A percentile compares a stretch with the other conserved stretches of the same genome.
phyloP scores from a whole-genome alignment of 1,140 invertebrate genomes.

The Heliothis subflexa region DNA sequence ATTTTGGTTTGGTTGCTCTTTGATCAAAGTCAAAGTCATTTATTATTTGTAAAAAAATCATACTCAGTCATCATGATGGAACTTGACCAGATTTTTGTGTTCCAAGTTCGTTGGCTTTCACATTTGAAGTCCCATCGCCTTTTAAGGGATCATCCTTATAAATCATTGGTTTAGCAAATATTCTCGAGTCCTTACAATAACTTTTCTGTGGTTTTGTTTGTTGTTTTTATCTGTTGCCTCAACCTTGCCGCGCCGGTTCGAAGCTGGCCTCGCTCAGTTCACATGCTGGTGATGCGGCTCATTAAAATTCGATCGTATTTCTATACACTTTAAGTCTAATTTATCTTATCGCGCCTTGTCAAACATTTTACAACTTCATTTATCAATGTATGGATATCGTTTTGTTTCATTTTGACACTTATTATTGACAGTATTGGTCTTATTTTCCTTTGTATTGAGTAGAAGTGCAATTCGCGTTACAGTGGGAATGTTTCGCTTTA shows the following conservation, averaged over 20 bases:
- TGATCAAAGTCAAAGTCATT: too few relatives aligned
- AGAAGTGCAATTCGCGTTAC: neutral
- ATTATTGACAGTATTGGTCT: neutral
- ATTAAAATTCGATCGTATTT: slow-evolving; percentile 36
- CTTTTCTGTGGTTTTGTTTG: slow-evolving; percentile 42
- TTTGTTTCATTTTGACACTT: slow-evolving; percentile 19
- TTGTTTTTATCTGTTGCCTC: slow-evolving; percentile 67
- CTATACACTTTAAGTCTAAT: slow-evolving; percentile 19
- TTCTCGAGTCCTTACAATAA: slow-evolving; percentile 26
- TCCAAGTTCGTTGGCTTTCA: slow-evolving; percentile 31
- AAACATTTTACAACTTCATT: slow-evolving; percentile 28
- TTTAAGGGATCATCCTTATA: slow-evolving; percentile 21
- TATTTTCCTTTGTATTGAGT: neutral
- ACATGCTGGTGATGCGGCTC: slow-evolving; percentile 56
- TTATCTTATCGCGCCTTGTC: slow-evolving; percentile 10
- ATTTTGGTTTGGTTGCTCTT: too few relatives aligned
- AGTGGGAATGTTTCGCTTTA: slow-evolving; percentile 29
- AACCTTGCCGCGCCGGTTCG: slow-evolving; percentile 65
- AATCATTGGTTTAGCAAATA: slow-evolving; percentile 37
- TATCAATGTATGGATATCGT: slow-evolving; percentile 10
- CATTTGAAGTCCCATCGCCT: neutral
- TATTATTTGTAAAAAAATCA: too few relatives aligned
- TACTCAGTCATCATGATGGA: neutral
- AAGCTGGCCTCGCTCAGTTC: slow-evolving; percentile 65
- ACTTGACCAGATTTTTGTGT: neutral